Percentiles rank a stretch among this genome's conserved stretches.
Evolutionary conservation across 2,113 vertebrate genomes (phyloP).

Genomic region (Oplegnathus fasciatus): DNA sequence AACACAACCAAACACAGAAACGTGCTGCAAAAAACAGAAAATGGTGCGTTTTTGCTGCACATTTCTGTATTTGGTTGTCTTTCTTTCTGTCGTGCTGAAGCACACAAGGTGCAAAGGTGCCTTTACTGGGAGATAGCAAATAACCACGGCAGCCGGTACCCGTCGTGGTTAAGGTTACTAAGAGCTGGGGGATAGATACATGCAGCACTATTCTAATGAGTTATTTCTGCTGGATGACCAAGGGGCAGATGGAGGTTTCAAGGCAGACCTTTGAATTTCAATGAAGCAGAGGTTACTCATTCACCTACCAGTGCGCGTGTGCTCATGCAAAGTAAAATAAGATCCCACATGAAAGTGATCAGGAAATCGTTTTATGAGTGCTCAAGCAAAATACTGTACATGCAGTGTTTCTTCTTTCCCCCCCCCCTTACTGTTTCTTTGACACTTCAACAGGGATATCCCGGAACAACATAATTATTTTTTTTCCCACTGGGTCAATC

Average conservation of each 20-base stretch:
- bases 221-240: constrained; percentile 70
- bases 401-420: background rate
- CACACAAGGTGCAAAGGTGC: constrained; percentile 46
- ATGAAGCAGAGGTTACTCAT: constrained; percentile 62
- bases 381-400: background rate
- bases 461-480: constrained; percentile 1
- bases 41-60: fast-evolving
- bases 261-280: constrained; percentile 78
- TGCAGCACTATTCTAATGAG: constrained; percentile 72
- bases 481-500: constrained; percentile 9
- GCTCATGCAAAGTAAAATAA: constrained; percentile 36
- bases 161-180: constrained; percentile 65
- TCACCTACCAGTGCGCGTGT: background rate
- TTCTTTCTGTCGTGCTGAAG: background rate
- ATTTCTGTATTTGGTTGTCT: background rate
- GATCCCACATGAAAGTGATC: constrained; percentile 21
- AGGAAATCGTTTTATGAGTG: background rate
- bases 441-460: background rate
- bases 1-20: background rate
- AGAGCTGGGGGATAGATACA: constrained; percentile 54
- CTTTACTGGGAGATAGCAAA: constrained; percentile 15
- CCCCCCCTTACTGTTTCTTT: background rate
- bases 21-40: background rate
- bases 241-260: constrained; percentile 51
- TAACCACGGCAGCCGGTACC: constrained; percentile 7